A percentile compares a stretch with the other conserved stretches of the same genome.
These are phyloP conservation scores for Albula goreensis DNA, from an alignment of 2,113 vertebrate species.

Conservation along the genomic window DNA sequence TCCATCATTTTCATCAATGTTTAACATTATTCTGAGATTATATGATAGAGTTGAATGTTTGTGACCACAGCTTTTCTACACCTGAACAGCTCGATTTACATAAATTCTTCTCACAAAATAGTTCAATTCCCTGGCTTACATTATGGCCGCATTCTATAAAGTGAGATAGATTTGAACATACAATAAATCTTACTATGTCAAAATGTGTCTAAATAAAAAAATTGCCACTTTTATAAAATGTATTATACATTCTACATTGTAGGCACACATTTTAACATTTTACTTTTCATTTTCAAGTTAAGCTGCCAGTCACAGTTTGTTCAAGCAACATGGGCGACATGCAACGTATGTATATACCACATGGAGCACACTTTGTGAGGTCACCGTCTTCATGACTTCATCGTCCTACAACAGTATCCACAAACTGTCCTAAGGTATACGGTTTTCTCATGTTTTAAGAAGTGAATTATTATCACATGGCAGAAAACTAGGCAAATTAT, in stretches of 20 bases:
- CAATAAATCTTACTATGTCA: constrained; percentile 23
- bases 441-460: not conserved
- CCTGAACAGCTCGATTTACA: not conserved
- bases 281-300: not conserved
- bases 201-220: constrained; percentile 17
- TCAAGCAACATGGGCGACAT: not conserved
- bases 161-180: not conserved
- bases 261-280: not conserved
- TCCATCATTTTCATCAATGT: not conserved
- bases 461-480: not conserved
- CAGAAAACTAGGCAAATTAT: not conserved
- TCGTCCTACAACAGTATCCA: not conserved
- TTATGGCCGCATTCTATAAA: not conserved
- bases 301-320: not conserved
- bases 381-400: not conserved
- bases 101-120: too few species aligned
- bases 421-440: not conserved
- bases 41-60: not conserved
- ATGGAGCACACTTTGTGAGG: not conserved
- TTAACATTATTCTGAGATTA: not conserved
- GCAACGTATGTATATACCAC: not conserved
- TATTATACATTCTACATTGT: not conserved
- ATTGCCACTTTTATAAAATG: constrained; percentile 28
- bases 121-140: not conserved
- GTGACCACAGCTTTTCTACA: not conserved